Evolutionary conservation across 2,797 vertebrate species (phyloP), one percentile per base, ranked within the genome.

Genomic region (Cuculus canorus): DNA sequence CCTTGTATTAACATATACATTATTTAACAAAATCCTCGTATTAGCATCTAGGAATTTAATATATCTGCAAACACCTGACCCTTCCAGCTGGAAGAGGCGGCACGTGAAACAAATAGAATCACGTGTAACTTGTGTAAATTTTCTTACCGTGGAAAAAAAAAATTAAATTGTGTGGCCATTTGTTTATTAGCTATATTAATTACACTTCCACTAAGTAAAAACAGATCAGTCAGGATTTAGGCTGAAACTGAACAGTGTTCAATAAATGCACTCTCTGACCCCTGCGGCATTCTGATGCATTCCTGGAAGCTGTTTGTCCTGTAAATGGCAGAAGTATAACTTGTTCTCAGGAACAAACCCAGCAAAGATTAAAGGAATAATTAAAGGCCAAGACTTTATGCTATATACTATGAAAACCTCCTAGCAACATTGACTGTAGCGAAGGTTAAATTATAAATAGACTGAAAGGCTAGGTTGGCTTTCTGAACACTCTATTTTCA

Each of bases 321-420:
- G 41, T 90, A 78, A 95, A 96, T 83, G n/a, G 72, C 76, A 78
- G 41, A 47, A 95, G 50, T 72, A 75, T 50, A 87, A 86, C 88
- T 85, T 89, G 57, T 88, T 95, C 72, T 91, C 91, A 88, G 84
- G 79, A 94, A 76, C 50, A 72, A 96, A 37, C 30, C 57, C 57
- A 87, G 39, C 24, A 93, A 83, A 96, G 94, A 95, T 95, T 93
- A 97, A 96, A 96, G 91, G 61, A 81, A 54, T 92, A 94, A 94
- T 95, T 96, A 96, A 90, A 88, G 89, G 87, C 45, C 65, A 91
- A 95, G 92, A 89, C 61, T 78, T 86, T 59, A 81, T 72, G 50
- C 33, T 92, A 68, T 65, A 53, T 80, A 32, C 76, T 24, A 17
- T 94, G 93, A 95, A 95, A 96, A 83, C 27, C 61, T 81, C 69